Evolutionary conservation across 2,888 invertebrate species (phyloP).

Genomic region (Tenthredo amoena): DNA sequence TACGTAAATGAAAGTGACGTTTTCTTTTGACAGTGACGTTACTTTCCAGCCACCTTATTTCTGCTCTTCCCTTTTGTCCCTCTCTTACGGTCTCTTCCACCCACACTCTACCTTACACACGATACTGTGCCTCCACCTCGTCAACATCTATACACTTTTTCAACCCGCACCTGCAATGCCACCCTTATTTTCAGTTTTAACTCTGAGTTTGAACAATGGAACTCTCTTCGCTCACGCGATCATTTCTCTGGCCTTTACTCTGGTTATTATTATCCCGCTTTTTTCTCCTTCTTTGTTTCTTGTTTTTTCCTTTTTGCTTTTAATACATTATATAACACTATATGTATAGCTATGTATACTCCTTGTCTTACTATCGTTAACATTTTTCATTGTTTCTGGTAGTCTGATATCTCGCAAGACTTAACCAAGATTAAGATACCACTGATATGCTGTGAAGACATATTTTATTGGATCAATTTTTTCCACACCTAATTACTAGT

Average conservation of each 20-base stretch:
- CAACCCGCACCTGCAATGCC: neutral
- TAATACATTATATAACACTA: neutral
- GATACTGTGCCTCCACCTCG: neutral
- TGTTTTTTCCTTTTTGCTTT: neutral
- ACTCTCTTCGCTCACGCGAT: slow-evolving; percentile 33
- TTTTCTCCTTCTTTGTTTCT: neutral
- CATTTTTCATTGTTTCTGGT: neutral
- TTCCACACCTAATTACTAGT: too few relatives aligned
- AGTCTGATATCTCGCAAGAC: neutral
- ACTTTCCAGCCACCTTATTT: slow-evolving; percentile 6
- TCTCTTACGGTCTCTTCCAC: neutral
- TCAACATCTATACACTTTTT: slow-evolving; percentile 1
- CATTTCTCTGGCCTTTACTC: slow-evolving; percentile 36
- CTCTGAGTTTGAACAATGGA: slow-evolving; percentile 41
- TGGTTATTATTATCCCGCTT: neutral
- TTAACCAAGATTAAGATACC: neutral
- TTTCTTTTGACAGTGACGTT: slow-evolving; percentile 24
- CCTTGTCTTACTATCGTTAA: neutral
- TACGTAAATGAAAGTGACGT: slow-evolving; percentile 28
- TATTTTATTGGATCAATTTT: neutral
- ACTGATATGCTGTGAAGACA: neutral
- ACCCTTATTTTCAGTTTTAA: slow-evolving; percentile 39
- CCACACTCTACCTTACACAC: neutral
- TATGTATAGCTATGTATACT: neutral
- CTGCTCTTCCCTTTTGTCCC: neutral